Evolutionary conservation across 2,113 vertebrate genomes (phyloP).

Genomic region (Channa maculata): DNA sequence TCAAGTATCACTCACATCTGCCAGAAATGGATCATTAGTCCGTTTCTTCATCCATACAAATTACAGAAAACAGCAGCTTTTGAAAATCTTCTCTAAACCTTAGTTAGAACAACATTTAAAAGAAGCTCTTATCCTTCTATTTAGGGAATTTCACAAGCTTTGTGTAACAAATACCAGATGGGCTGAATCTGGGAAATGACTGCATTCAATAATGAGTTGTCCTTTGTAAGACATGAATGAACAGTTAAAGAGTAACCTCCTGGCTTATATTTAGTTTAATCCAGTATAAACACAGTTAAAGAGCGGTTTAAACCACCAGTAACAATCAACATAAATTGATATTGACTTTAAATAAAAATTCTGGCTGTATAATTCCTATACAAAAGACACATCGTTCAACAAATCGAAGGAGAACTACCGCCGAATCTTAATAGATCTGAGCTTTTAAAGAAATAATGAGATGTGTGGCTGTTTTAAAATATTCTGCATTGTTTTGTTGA

Average conservation of each 20-base stretch:
- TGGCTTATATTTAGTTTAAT: not conserved
- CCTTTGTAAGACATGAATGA: conserved; percentile 25
- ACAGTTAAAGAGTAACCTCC: conserved; percentile 2
- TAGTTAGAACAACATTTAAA: conserved; percentile 19
- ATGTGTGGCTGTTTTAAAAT: no score
- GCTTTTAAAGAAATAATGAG: no score
- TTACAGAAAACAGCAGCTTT: conserved; percentile 12
- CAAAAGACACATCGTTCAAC: no score
- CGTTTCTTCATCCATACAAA: conserved; percentile 40
- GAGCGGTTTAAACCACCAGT: not conserved
- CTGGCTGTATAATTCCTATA: not conserved
- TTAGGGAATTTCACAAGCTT: conserved; percentile 41
- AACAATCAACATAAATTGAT: not conserved
- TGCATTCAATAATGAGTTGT: conserved; percentile 13
- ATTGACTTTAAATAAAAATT: not conserved
- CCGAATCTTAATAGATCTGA: no score
- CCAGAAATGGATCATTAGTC: conserved; percentile 5
- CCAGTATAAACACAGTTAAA: conserved; percentile 15
- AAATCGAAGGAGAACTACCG: no score
- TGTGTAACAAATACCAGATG: conserved; percentile 40
- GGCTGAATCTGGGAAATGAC: conserved; percentile 21
- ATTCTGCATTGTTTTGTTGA: no score
- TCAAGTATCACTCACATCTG: conserved; percentile 20
- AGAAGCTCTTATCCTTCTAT: conserved; percentile 10
- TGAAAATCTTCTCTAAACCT: not conserved